These are phyloP conservation scores for Dexiosoma caninum DNA, from an alignment of 2,888 invertebrate species.

Conservation along the genomic window DNA sequence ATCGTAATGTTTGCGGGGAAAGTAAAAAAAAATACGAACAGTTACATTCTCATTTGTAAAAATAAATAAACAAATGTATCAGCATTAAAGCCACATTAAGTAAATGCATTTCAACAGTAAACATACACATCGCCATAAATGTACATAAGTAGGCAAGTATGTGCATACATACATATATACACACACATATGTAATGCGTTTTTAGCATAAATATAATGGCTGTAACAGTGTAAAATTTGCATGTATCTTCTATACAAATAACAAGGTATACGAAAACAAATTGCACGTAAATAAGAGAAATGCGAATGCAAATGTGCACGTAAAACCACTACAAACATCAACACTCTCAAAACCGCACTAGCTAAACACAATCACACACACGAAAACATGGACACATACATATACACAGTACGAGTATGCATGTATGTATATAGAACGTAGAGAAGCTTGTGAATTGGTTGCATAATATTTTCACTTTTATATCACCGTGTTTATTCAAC, in stretches of 20 bases:
- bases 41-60: background rate
- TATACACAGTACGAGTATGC: background rate
- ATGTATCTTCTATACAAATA: background rate
- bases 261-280: background rate
- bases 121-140: background rate
- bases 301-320: conserved; percentile 25
- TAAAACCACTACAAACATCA: conserved; percentile 56
- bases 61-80: conserved; percentile 23
- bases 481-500: conserved; percentile 33
- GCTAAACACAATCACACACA: conserved; percentile 3
- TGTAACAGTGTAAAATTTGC: conserved; percentile 31
- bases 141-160: conserved; percentile 14
- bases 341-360: conserved; percentile 53
- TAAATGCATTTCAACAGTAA: conserved; percentile 17
- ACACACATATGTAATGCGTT: too few species aligned
- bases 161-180: too few species aligned
- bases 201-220: conserved; percentile 41
- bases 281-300: conserved; percentile 10
- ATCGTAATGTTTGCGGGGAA: background rate
- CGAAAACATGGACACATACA: background rate
- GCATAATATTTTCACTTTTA: conserved; percentile 39
- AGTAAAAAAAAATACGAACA: background rate
- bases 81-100: conserved; percentile 40
- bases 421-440: background rate
- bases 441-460: background rate